phyloP scores from a whole-genome alignment of 35 echinoderm and acorn worm species.

The Strongylocentrotus purpuratus region DNA sequence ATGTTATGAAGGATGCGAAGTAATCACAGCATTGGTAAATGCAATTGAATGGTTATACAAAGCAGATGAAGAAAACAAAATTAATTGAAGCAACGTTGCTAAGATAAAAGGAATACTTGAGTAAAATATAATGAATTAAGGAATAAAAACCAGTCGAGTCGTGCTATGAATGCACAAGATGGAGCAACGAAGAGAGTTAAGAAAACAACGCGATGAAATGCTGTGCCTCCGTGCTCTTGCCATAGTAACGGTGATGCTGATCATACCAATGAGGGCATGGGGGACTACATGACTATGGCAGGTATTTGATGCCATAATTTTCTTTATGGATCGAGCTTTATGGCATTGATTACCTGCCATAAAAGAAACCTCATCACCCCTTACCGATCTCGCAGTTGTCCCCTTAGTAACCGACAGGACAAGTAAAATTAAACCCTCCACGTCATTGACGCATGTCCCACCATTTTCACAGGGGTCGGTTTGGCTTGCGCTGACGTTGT shows the following conservation, averaged over 20 bases:
- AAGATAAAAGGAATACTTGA: too few relatives aligned
- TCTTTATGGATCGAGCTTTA: too few relatives aligned
- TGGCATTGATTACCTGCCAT: too few relatives aligned
- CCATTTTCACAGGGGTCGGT: conserved; percentile 55
- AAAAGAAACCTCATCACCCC: background rate
- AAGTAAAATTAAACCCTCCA: conserved; percentile 60
- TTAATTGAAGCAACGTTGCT: too few relatives aligned
- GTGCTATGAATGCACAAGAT: background rate
- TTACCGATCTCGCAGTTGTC: conserved; percentile 72
- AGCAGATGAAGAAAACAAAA: too few relatives aligned
- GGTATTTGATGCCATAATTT: too few relatives aligned
- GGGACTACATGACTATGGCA: background rate
- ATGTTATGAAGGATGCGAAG: too few relatives aligned
- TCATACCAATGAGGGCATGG: background rate
- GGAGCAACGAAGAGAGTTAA: background rate
- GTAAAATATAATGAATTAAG: background rate
- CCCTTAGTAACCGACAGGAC: conserved; percentile 65
- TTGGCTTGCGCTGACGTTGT: conserved; percentile 36
- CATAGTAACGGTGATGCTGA: background rate
- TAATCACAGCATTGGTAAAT: too few relatives aligned
- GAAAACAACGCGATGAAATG: background rate
- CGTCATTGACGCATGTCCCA: conserved; percentile 55
- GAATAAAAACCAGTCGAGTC: background rate
- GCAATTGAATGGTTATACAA: too few relatives aligned
- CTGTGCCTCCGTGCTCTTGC: background rate